Base-by-base conservation (phyloP, 2,113 vertebrate genomes). In the Haliaeetus leucogaster region DNA sequence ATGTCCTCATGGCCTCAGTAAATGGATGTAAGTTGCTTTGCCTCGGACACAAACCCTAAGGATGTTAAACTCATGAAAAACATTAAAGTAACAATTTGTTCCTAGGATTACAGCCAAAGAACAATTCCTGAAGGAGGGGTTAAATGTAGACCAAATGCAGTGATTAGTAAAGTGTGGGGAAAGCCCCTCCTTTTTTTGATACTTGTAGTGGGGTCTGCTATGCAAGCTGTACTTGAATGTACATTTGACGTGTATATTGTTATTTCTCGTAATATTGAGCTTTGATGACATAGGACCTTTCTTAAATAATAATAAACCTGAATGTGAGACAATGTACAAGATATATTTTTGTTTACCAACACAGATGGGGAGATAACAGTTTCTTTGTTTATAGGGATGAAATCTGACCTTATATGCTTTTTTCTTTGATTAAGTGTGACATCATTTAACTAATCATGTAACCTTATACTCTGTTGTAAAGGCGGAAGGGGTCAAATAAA, bases 401-500 rank as follows among this genome's bases (percentile, higher is more conserved):
- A 92, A 34, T 38, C n/a, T 56, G 26, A 70, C 27, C 22, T 86
- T 9, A 29, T 1, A 4, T 43, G 23, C 7, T 42, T 77, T 82
- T 47, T 55, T 15, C 42, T 86, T 62, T 86, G 40, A 63, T 11
- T 11, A 83, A 55, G 17, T 23, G 3, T 59, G 42, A 9, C 6
- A 21, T 63, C 22, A 29, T 81, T 61, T 73, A 55, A 66, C 53
- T 63, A 48, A 61, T 21, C 13, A 22, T 36, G 32, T 92, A 66
- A 97, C 66, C 8, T 67, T 65, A 7, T 74, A 6, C 40, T 91
- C 19, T 97, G 22, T 95, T 83, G 88, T 93, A 53, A 95, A 99
- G 99, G 99, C 93, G 99, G 99, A 80, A 98, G 99, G 97, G 99
- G 99, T 95, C 99, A 99, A 97, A 99, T 99, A 98, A 99, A 99